Percentiles rank a stretch among this genome's conserved stretches.
Conservation (phyloP, 2,113 vertebrate genomes). For the Scomber scombrus region DNA sequence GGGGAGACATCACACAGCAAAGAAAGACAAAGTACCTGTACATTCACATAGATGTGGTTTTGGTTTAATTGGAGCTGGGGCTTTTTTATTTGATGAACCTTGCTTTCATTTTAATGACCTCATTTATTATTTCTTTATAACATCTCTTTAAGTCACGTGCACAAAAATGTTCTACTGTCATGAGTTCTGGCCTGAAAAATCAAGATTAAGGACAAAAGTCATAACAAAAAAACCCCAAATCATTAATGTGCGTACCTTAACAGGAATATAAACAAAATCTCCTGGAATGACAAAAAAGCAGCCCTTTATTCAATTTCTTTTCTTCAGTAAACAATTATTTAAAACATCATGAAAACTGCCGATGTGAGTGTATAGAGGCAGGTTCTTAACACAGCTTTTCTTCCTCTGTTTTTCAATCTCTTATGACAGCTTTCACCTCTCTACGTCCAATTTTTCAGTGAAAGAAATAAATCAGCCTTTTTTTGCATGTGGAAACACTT, state of each 20-base stretch:
- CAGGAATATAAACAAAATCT: not conserved
- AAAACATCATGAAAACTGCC: not conserved
- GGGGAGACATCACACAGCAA: not conserved
- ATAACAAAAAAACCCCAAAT: not conserved
- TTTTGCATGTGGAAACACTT: not conserved
- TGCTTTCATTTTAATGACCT: not conserved
- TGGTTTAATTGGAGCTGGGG: not conserved
- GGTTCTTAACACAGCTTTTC: not conserved
- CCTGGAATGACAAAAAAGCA: not conserved
- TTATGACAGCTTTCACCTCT: constrained; percentile 1
- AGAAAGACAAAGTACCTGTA: not conserved
- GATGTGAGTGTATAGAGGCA: not conserved
- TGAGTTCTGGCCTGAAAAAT: not conserved
- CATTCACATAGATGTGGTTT: not conserved
- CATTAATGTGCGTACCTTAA: not conserved
- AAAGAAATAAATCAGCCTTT: not conserved
- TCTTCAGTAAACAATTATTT: not conserved
- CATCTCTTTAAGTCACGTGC: too few species aligned
- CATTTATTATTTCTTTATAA: too few species aligned
- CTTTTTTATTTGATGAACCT: not conserved
- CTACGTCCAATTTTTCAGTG: not conserved
- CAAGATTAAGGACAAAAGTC: not conserved
- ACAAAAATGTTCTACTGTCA: too few species aligned
- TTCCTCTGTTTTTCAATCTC: constrained; percentile 13
- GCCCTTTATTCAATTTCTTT: too few species aligned